Evolutionary conservation across 2,888 invertebrate genomes (phyloP), one percentile per base, ranked within the genome.

Genomic region (Drosophila tripunctata): DNA sequence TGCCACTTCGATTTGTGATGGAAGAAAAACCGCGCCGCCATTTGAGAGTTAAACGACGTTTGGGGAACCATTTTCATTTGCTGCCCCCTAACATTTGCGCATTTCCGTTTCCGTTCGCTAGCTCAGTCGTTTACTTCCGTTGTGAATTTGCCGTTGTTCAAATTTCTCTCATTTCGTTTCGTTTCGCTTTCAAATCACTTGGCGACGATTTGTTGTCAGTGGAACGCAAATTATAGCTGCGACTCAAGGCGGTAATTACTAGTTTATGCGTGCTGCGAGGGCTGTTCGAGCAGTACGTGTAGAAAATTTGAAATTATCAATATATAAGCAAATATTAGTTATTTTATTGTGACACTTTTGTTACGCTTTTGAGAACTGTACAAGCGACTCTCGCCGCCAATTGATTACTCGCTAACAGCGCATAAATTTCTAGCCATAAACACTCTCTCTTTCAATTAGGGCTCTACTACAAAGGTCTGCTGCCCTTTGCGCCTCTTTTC

Each of bases 31-130:
- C 43, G 52, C 48, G 48, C 8, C 38, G 51, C 43, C 45, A 24
- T 58, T 75, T 40, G 51, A 36, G 71, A 51, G 71, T 51, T 84
- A 87, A 82, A 75, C 61, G 69, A 56, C 69, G 82, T 66, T 81
- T 68, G 67, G 87, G 87, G 68, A 87, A 51, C 67, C 70, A 70
- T 85, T 85, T 87, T 87, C 76, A 78, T 71, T 67, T 81, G 65
- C 73, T 67, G 65, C 64, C 66, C 62, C 58, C 70, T 27, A 76
- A 66, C 67, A 87, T 79, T 85, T 85, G 70, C 80, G 82, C 86
- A 82, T 82, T 82, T 82, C 88, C 86, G 86, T 51, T 87, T 83
- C 87, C 87, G 85, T 35, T 71, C 30, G 30, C 38, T 17, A 19
- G 52, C 51, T 36, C 57, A 38, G 55, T 45, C 54, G 24, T 36